A percentile compares a stretch with the other conserved stretches of the same genome.
These are phyloP conservation scores for Toxotes lorentzi DNA, from an alignment of 2,797 vertebrate genomes.

Conservation along the genomic window DNA sequence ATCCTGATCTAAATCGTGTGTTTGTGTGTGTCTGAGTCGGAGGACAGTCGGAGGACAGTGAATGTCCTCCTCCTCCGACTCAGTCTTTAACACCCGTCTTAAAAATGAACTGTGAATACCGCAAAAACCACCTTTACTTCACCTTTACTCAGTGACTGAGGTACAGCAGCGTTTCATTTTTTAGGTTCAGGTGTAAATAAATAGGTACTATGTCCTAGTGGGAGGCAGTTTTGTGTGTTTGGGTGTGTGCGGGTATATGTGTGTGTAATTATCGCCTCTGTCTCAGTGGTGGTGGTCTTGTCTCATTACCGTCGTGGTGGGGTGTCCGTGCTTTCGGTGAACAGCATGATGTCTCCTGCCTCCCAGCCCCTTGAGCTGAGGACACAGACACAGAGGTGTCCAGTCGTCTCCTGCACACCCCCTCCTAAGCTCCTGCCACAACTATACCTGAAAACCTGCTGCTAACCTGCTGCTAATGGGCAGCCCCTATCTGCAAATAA, in stretches of 20 bases:
- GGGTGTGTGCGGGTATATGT: conserved; percentile 39
- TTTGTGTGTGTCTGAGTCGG: no score
- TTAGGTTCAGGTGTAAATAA: conserved; percentile 31
- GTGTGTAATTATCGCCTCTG: conserved; percentile 86
- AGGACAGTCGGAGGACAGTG: no score
- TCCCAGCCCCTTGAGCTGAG: conserved; percentile 55
- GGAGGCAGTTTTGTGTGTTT: conserved; percentile 30
- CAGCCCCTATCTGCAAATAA: conserved; percentile 65
- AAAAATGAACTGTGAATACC: conserved; percentile 5
- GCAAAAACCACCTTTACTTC: conserved; percentile 9
- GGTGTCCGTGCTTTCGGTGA: conserved; percentile 79
- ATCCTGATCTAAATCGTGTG: not conserved
- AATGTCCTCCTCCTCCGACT: not conserved
- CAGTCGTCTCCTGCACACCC: conserved; percentile 38
- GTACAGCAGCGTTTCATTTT: conserved; percentile 6
- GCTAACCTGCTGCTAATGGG: conserved; percentile 69
- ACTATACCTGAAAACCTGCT: conserved; percentile 59
- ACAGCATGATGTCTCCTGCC: conserved; percentile 65
- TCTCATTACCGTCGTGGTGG: conserved; percentile 89
- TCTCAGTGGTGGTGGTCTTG: conserved; percentile 81
- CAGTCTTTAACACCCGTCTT: not conserved
- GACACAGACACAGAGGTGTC: conserved; percentile 62
- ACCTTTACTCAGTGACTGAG: conserved; percentile 21
- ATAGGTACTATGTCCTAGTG: conserved; percentile 20
- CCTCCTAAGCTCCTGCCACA: conserved; percentile 41